A percentile compares a stretch with the other conserved stretches of the same genome.
These are phyloP conservation scores for Clarias gariepinus DNA, from an alignment of 2,113 vertebrate species.

Conservation along the genomic window DNA sequence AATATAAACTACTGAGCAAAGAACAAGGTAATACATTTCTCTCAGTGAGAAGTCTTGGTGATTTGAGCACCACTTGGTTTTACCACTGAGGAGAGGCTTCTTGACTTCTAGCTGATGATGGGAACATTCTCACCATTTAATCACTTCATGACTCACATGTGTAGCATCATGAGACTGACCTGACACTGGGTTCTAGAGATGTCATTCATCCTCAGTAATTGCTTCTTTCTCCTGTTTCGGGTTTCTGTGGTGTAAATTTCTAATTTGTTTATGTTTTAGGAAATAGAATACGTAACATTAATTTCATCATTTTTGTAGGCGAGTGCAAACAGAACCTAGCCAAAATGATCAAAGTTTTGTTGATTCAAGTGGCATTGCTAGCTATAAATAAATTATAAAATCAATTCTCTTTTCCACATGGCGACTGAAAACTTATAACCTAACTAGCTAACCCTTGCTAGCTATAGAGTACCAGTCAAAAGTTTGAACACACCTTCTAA, in stretches of 20 bases:
- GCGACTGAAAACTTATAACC: background rate
- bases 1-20: background rate
- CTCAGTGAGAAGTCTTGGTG: background rate
- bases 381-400: background rate
- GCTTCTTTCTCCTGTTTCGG: background rate
- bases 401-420: background rate
- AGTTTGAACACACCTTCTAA: too few species aligned
- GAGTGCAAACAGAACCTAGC: background rate
- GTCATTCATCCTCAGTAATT: conserved; percentile 2
- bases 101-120: conserved; percentile 2
- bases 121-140: conserved; percentile 20
- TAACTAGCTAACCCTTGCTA: background rate
- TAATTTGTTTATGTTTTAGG: conserved; percentile 15
- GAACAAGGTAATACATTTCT: background rate
- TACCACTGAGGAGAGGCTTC: background rate
- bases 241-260: background rate
- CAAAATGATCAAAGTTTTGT: background rate
- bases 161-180: background rate
- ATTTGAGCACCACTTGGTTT: background rate
- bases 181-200: background rate
- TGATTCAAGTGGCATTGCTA: background rate
- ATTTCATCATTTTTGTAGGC: background rate
- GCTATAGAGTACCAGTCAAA: too few species aligned
- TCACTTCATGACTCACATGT: conserved; percentile 7
- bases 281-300: background rate